These are phyloP conservation scores for Thamnophis elegans DNA, from an alignment of 2,797 vertebrate species.

Conservation along the genomic window DNA sequence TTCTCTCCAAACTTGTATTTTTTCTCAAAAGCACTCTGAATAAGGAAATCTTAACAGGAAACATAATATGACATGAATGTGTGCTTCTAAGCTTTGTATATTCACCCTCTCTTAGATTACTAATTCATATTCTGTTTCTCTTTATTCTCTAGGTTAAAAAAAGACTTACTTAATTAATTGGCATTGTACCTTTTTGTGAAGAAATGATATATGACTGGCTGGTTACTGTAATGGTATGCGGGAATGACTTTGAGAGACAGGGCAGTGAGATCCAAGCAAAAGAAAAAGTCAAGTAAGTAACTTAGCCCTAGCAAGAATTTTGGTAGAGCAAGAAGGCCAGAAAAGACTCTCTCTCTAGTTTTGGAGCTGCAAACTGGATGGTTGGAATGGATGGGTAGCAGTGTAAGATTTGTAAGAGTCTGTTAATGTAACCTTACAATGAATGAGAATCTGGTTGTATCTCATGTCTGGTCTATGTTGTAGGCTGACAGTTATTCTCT, in stretches of 20 bases:
- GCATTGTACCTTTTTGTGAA: neutral
- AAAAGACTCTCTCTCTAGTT: neutral
- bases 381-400: neutral
- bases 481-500: neutral
- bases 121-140: neutral
- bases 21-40: neutral
- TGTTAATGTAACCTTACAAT: neutral
- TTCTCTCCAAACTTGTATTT: neutral
- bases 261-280: neutral
- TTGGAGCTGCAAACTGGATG: neutral
- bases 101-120: neutral
- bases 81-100: neutral
- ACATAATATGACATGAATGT: neutral
- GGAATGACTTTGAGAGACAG: neutral
- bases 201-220: neutral
- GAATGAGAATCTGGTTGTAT: neutral
- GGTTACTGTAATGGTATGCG: neutral
- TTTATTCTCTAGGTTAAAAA: neutral
- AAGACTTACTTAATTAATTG: neutral
- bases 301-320: neutral
- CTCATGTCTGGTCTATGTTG: neutral
- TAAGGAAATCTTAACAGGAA: neutral
- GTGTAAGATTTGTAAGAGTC: neutral
- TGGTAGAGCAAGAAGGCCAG: neutral
- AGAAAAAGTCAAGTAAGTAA: neutral